phyloP scores from a whole-genome alignment of 1,140 invertebrate species.

The Platorchestia sp. region DNA sequence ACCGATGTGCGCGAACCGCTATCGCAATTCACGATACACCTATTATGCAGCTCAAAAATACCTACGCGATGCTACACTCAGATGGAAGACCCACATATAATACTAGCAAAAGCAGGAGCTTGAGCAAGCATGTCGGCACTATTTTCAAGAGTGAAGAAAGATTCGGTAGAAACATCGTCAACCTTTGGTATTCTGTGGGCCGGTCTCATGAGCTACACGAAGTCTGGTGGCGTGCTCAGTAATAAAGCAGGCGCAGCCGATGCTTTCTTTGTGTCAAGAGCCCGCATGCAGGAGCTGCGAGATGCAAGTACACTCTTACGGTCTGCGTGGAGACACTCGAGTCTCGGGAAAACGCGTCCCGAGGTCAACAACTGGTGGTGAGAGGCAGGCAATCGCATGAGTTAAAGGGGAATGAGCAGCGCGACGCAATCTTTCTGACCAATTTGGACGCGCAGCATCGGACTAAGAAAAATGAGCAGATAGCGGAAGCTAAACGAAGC shows the following conservation, averaged over 20 bases:
- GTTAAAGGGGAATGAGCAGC: background rate
- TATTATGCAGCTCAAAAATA: background rate
- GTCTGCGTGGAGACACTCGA: background rate
- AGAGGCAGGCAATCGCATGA: background rate
- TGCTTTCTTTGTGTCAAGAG: conserved; percentile 7
- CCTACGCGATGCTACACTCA: background rate
- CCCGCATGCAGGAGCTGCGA: background rate
- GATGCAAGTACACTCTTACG: background rate
- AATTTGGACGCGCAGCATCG: background rate
- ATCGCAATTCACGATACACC: background rate
- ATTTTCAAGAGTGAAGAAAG: background rate
- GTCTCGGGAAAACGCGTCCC: background rate
- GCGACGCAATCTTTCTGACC: background rate
- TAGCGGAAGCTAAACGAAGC: background rate
- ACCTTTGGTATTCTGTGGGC: background rate
- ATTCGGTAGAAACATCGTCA: background rate
- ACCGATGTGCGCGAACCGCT: background rate
- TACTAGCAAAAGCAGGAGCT: background rate
- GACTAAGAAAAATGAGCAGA: background rate
- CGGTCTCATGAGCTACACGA: background rate
- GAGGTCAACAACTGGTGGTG: background rate
- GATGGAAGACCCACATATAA: background rate
- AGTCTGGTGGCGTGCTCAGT: background rate
- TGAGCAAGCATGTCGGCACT: background rate
- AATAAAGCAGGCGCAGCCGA: background rate